These are phyloP conservation scores for Sturmia bella DNA, from an alignment of 2,888 invertebrate species.

Conservation along the genomic window DNA sequence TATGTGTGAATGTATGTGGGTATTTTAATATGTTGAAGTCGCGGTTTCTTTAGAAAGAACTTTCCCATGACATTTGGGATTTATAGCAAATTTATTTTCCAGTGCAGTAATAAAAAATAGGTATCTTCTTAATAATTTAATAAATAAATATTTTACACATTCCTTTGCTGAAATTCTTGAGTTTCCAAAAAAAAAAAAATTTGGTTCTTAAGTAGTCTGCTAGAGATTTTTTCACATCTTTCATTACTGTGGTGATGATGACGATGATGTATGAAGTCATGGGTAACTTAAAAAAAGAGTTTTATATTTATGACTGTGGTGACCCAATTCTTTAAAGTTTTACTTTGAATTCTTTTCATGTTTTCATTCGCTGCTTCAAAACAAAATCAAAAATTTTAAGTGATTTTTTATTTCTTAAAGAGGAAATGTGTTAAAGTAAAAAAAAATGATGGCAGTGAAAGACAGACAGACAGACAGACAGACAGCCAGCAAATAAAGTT, in stretches of 20 bases:
- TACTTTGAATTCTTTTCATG: background rate
- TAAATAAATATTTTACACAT: constrained; percentile 1
- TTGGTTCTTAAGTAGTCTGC: constrained; percentile 5
- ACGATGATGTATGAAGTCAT: constrained; percentile 21
- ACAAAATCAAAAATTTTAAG: constrained; percentile 1
- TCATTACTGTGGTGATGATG: background rate
- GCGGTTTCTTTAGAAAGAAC: too few relatives aligned
- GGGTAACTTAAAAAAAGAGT: constrained; percentile 4
- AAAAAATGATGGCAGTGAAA: background rate
- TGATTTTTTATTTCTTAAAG: constrained; percentile 5
- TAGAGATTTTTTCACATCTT: constrained; percentile 30
- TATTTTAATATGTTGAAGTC: too few relatives aligned
- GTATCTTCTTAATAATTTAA: background rate
- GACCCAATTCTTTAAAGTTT: constrained; percentile 49
- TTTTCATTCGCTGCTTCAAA: background rate
- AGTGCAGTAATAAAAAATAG: background rate
- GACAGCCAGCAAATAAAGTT: background rate
- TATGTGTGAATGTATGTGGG: background rate
- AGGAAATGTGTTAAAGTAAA: constrained; percentile 1
- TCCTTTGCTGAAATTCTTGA: constrained; percentile 8
- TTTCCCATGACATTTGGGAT: too few relatives aligned
- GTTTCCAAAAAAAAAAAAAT: constrained; percentile 3
- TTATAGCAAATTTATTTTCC: background rate
- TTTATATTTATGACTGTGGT: constrained; percentile 17
- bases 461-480: background rate